A percentile compares a stretch with the other conserved stretches of the same genome.
Evolutionary conservation across 2,888 invertebrate species (phyloP).

Genomic region (Ichneumon xanthorius): DNA sequence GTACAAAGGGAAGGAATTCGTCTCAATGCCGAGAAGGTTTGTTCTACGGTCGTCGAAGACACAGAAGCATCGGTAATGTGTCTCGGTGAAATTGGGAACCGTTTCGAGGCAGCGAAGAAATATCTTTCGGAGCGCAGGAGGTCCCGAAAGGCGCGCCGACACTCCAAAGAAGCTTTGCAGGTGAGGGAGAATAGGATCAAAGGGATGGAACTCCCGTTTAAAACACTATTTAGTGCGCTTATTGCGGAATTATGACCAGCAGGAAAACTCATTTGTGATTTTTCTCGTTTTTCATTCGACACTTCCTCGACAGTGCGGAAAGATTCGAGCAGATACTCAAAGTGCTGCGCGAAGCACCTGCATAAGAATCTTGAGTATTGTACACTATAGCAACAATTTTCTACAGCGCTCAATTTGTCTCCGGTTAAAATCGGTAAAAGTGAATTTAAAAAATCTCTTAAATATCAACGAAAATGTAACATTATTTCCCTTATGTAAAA

Average conservation of each 20-base stretch:
- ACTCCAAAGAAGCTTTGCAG: conserved; percentile 38
- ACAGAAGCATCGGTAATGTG: conserved; percentile 43
- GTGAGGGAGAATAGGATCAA: conserved; percentile 48
- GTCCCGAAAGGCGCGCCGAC: conserved; percentile 35
- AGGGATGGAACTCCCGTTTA: background rate
- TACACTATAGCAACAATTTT: background rate
- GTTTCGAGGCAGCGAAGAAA: conserved; percentile 52
- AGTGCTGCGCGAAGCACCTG: background rate
- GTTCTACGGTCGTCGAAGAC: conserved; percentile 11
- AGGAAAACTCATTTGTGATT: conserved; percentile 32
- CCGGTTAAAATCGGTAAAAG: background rate
- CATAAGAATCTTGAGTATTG: background rate
- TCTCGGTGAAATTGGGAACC: conserved; percentile 58
- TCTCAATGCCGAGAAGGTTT: conserved; percentile 28
- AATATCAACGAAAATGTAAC: background rate
- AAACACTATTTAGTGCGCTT: background rate
- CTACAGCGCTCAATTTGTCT: background rate
- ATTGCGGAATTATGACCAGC: conserved; percentile 5
- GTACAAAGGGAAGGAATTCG: background rate
- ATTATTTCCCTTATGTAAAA: background rate
- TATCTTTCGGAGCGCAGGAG: conserved; percentile 24
- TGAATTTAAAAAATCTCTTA: background rate
- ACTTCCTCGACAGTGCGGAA: background rate
- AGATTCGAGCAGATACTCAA: background rate
- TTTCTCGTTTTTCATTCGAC: background rate